Percentiles rank a stretch among this genome's conserved stretches.
Evolutionary conservation across 2,888 invertebrate species (phyloP).

Genomic region (Rugalucina vietnamica): DNA sequence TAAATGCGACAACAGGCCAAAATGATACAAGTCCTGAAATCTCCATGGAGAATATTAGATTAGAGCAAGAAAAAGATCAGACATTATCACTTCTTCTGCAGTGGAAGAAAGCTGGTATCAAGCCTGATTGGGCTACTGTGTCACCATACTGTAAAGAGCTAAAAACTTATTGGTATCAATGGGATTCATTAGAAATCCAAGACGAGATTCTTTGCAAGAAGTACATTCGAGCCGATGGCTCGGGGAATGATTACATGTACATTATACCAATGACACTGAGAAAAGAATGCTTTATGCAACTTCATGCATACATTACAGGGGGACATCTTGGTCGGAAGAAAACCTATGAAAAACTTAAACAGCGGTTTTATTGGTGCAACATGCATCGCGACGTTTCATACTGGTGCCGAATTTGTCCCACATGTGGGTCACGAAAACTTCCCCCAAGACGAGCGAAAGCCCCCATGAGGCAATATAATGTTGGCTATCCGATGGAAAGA

Average conservation of each 20-base stretch:
- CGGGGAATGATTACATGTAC: background rate
- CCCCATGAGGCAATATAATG: background rate
- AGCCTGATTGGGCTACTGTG: background rate
- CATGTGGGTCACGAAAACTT: background rate
- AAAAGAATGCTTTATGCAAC: background rate
- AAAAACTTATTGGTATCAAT: conserved; percentile 15
- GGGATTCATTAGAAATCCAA: background rate
- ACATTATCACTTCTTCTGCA: background rate
- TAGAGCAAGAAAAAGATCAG: background rate
- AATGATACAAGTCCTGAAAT: background rate
- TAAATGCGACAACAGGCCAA: background rate
- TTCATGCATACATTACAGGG: background rate
- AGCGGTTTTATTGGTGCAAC: conserved; percentile 17
- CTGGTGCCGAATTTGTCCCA: background rate
- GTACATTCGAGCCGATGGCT: background rate
- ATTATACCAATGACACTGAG: background rate
- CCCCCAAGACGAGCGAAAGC: conserved; percentile 2
- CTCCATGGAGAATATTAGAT: background rate
- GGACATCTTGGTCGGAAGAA: conserved; percentile 11
- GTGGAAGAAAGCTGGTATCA: background rate
- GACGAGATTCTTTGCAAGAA: background rate
- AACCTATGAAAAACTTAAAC: background rate
- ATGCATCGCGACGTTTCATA: background rate
- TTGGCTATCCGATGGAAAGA: conserved; percentile 1
- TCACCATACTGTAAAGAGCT: background rate